A percentile compares a stretch with the other conserved stretches of the same genome.
phyloP scores from a whole-genome alignment of 2,888 invertebrate genomes.

The Lottia scabra region DNA sequence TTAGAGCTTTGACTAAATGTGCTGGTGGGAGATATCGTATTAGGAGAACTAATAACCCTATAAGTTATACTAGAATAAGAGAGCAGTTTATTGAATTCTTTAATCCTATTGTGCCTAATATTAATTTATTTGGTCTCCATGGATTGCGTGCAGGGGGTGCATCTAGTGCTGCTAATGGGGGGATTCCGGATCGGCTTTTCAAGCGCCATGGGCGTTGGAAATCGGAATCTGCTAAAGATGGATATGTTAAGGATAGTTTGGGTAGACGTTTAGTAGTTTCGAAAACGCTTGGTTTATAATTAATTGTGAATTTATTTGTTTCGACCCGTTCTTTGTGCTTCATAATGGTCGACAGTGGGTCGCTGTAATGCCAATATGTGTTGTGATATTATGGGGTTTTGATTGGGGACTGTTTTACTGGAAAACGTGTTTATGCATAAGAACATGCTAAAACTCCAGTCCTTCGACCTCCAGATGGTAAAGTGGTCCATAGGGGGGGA shows the following conservation, averaged over 20 bases:
- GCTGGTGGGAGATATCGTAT: not conserved
- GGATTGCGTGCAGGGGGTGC: constrained; percentile 16
- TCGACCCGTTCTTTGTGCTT: no score
- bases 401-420: no score
- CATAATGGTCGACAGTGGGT: no score
- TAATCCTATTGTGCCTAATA: constrained; percentile 11
- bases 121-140: constrained; percentile 11
- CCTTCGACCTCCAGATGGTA: no score
- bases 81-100: constrained; percentile 14
- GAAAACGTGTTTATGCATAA: no score
- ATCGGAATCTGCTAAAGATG: constrained; percentile 6
- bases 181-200: constrained; percentile 12
- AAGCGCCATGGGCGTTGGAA: constrained; percentile 16
- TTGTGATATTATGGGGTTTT: no score
- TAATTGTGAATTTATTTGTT: no score
- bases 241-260: not conserved
- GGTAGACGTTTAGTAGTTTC: no score
- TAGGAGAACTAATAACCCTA: not conserved
- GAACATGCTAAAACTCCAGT: no score
- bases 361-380: no score
- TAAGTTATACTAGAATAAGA: constrained; percentile 12
- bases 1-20: constrained; percentile 15
- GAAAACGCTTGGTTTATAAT: no score
- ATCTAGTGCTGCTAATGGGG: constrained; percentile 15
- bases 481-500: no score